These are phyloP conservation scores for Lucilia cuprina DNA, from an alignment of 1,140 invertebrate species.

Conservation along the genomic window DNA sequence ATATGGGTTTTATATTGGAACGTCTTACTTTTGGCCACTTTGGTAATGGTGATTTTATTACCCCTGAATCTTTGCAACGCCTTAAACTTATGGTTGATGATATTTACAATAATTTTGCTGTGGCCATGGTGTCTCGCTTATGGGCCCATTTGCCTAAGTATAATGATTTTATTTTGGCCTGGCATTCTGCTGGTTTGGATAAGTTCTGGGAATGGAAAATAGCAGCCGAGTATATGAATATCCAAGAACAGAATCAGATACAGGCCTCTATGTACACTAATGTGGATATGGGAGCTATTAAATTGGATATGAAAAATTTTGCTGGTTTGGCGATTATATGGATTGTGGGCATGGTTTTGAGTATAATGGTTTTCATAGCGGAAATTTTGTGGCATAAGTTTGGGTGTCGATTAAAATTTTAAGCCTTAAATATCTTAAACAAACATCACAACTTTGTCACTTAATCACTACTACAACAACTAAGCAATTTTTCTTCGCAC, in stretches of 20 bases:
- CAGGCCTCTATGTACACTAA: constrained; percentile 44
- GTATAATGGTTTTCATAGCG: constrained; percentile 44
- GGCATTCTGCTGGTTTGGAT: constrained; percentile 54
- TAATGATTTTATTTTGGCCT: constrained; percentile 48
- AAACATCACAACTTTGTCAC: no score
- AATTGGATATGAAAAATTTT: constrained; percentile 53
- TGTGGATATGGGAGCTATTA: constrained; percentile 49
- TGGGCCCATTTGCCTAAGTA: constrained; percentile 47
- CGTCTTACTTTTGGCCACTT: constrained; percentile 53
- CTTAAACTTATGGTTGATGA: constrained; percentile 58
- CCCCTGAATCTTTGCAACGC: constrained; percentile 46
- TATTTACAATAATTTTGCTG: constrained; percentile 47
- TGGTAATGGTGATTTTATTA: constrained; percentile 48
- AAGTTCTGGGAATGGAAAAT: constrained; percentile 59
- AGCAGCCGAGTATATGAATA: constrained; percentile 50
- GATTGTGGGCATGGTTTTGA: constrained; percentile 50
- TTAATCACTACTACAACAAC: no score
- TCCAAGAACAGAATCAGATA: constrained; percentile 51
- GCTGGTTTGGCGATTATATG: constrained; percentile 52
- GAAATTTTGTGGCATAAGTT: constrained; percentile 39
- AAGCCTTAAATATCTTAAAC: no score
- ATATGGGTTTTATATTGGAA: constrained; percentile 56
- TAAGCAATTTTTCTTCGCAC: no score
- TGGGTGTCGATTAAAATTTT: no score
- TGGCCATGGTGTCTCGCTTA: constrained; percentile 48